Evolutionary conservation across 2,797 vertebrate species (phyloP), one percentile per base, ranked within the genome.

Genomic region (Galaxias olidus): DNA sequence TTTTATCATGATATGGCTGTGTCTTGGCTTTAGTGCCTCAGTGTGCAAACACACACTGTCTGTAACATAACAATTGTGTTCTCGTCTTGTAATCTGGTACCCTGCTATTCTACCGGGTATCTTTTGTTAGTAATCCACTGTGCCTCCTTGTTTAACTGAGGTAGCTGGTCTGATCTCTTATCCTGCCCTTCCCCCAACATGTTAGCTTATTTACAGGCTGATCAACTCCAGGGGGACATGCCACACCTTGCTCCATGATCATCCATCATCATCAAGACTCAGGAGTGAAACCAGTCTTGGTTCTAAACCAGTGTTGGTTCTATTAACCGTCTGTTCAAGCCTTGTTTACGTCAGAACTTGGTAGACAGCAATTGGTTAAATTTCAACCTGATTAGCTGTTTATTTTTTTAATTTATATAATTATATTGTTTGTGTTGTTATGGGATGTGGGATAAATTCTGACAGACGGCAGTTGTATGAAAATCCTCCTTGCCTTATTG

Each of bases 141-240:
- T 50, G 71, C 45, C 74, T 75, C 68, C 61, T 63, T 72, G 44
- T 68, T 66, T 15, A 56, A 65, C 77, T 81, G 76, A 80, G 13
- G 1, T 71, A 48, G 68, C 71, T 73, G 71, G 75, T 80, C 80
- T 51, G 61, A 72, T 79, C 72, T 46, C 77, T 57, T 68, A 62
- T 78, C 76, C 83, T 80, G 48, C 65, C 40, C 41, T 41, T 75
- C 64, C 60, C 57, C 75, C 46, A 51, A 58, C 54, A 65, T 67
- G 47, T 46, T 65, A 56, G 61, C 68, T 42, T 13, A 83, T 88
- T 61, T 86, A 86, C 76, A 77, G 78, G 81, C 76, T 79, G 86
- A 84, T 47, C 20, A 73, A 51, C 78, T 73, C 61, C 46, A 62
- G 63, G 14, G 77, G 60, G 73, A 60, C 68, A 61, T 65, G 59